Evolutionary conservation across 2,797 vertebrate species (phyloP).

Genomic region (Mallotus villosus): DNA sequence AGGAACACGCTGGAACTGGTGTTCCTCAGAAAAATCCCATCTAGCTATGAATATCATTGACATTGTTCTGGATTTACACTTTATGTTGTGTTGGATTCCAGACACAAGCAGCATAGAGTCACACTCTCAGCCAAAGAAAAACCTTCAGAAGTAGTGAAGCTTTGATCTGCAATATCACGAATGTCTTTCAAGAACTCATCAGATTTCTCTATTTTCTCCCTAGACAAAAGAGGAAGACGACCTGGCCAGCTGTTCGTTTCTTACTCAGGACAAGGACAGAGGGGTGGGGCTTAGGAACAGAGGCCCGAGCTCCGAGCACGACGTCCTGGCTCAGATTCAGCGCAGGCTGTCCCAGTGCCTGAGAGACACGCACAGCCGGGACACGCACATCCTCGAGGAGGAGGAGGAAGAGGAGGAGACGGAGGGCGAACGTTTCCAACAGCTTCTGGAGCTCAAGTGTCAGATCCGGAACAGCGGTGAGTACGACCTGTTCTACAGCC

Average conservation of each 20-base stretch:
- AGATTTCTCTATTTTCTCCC: conserved; percentile 37
- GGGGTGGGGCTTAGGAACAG: conserved; percentile 79
- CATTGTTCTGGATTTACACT: conserved; percentile 17
- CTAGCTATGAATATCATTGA: conserved; percentile 20
- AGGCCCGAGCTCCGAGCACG: conserved; percentile 84
- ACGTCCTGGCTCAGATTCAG: conserved; percentile 81
- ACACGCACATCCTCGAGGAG: conserved; percentile 67
- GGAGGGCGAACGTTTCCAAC: conserved; percentile 88
- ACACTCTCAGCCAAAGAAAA: not conserved
- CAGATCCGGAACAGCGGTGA: conserved; percentile 91
- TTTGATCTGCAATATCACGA: not conserved
- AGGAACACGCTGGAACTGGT: conserved; percentile 21
- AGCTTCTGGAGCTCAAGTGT: conserved; percentile 93
- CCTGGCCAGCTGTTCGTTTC: conserved; percentile 87
- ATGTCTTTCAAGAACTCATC: conserved; percentile 2
- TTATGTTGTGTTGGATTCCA: conserved; percentile 3
- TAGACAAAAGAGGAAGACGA: conserved; percentile 86
- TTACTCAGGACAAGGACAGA: conserved; percentile 83
- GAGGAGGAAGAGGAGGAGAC: conserved; percentile 73
- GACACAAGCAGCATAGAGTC: not conserved
- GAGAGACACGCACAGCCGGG: conserved; percentile 73
- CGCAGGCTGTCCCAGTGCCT: conserved; percentile 72
- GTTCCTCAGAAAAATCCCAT: conserved; percentile 40
- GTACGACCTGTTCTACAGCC: conserved; percentile 91
- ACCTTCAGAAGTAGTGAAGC: not conserved